Conservation (phyloP, 2,113 vertebrate species). For the Dermatemys mawii region DNA sequence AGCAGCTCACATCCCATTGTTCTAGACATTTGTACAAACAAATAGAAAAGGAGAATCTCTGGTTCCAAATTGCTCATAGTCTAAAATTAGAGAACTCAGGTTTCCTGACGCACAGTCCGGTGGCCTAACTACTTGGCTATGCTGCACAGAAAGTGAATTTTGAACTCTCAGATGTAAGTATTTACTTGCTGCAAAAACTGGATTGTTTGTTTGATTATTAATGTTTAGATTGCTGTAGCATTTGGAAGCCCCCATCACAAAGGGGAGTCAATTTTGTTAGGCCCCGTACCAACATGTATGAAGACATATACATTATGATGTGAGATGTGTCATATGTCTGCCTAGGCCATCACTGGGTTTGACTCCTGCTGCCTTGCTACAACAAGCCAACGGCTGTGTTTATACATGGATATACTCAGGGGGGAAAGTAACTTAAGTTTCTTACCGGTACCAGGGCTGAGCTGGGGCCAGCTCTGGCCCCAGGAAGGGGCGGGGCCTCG, state of each 20-base stretch:
- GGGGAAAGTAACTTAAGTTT: no score
- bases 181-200: not conserved
- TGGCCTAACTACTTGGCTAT: not conserved
- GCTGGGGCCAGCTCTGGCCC: no score
- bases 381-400: not conserved
- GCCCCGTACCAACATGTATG: not conserved
- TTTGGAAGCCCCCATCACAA: not conserved
- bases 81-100: not conserved
- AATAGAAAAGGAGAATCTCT: not conserved
- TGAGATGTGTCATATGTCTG: not conserved
- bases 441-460: no score
- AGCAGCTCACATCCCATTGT: no score
- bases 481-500: no score
- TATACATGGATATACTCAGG: not conserved
- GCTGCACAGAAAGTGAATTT: not conserved
- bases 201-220: not conserved
- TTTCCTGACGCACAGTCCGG: not conserved
- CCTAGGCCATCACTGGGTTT: not conserved
- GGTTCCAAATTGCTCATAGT: not conserved
- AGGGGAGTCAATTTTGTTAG: rapidly evolving
- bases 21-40: no score
- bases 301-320: not conserved
- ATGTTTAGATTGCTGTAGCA: not conserved
- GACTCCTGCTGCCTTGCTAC: not conserved
- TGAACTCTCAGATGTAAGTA: not conserved